Conservation (phyloP, 2,113 vertebrate species). For the Acrocephalus arundinaceus region DNA sequence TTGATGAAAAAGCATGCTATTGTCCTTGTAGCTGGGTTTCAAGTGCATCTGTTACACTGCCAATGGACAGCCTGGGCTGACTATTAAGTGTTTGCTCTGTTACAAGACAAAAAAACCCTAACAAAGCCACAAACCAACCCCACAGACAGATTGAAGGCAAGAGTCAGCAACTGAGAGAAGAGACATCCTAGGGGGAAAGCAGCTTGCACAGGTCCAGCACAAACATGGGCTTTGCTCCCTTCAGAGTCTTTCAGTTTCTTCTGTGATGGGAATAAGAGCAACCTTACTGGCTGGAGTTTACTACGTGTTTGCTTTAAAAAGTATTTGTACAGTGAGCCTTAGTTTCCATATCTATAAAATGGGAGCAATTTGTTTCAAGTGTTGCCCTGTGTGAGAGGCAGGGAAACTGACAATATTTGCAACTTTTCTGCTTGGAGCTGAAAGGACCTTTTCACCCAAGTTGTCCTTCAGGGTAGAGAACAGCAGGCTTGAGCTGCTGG, state of each 20-base stretch:
- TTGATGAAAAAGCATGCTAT: not conserved
- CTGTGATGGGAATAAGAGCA: not conserved
- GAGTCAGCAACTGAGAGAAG: not conserved
- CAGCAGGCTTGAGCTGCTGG: not conserved
- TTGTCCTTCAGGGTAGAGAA: not conserved
- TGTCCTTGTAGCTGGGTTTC: not conserved
- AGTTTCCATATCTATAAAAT: not conserved
- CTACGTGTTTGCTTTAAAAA: not conserved
- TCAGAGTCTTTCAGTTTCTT: not conserved
- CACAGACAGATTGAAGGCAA: not conserved
- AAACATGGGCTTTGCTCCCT: not conserved
- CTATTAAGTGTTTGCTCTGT: not conserved
- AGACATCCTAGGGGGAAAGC: not conserved
- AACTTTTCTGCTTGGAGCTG: not conserved
- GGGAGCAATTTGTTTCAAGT: not conserved
- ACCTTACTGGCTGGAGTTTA: not conserved
- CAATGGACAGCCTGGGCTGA: not conserved
- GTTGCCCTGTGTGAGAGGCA: not conserved
- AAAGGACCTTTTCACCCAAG: not conserved
- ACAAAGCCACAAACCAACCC: not conserved
- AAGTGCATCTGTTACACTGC: not conserved
- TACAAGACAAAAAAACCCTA: not conserved
- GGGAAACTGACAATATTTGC: not conserved
- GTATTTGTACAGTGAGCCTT: not conserved
- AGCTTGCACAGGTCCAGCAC: not conserved